Evolutionary conservation across 1,140 invertebrate genomes (phyloP).

Genomic region (fruit fly (Drosophila melanogaster)): DNA sequence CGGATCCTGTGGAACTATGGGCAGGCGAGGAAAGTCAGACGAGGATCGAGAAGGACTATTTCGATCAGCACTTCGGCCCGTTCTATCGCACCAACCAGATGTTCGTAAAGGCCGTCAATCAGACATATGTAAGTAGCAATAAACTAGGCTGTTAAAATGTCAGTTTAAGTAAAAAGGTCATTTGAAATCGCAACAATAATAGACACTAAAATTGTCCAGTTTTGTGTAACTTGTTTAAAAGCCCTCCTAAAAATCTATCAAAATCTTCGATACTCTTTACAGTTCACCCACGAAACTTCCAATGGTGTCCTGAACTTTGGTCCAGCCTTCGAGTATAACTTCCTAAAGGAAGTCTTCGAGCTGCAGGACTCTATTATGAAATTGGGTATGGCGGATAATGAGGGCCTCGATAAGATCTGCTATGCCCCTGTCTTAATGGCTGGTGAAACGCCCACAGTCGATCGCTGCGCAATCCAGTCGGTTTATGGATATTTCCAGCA

Average conservation of each 20-base stretch:
- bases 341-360: constrained; percentile 88
- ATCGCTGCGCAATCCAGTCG: constrained; percentile 92
- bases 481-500: constrained; percentile 92
- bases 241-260: background rate
- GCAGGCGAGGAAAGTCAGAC: constrained; percentile 91
- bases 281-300: constrained; percentile 77
- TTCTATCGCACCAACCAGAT: constrained; percentile 96
- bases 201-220: too few species aligned
- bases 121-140: constrained; percentile 58
- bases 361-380: constrained; percentile 87
- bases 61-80: constrained; percentile 93
- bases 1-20: constrained; percentile 96
- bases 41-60: constrained; percentile 92
- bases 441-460: constrained; percentile 86
- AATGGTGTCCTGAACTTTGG: constrained; percentile 85
- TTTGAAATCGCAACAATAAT: too few species aligned
- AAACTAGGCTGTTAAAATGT: background rate
- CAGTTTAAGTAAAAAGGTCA: too few species aligned
- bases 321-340: constrained; percentile 89
- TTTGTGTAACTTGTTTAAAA: background rate
- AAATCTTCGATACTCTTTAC: background rate
- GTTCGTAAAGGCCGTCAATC: constrained; percentile 86
- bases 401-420: constrained; percentile 91
- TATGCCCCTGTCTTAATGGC: constrained; percentile 91
- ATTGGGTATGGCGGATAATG: constrained; percentile 84